Conservation (phyloP, 1,140 invertebrate species). For the Tyrophagus putrescentiae region DNA sequence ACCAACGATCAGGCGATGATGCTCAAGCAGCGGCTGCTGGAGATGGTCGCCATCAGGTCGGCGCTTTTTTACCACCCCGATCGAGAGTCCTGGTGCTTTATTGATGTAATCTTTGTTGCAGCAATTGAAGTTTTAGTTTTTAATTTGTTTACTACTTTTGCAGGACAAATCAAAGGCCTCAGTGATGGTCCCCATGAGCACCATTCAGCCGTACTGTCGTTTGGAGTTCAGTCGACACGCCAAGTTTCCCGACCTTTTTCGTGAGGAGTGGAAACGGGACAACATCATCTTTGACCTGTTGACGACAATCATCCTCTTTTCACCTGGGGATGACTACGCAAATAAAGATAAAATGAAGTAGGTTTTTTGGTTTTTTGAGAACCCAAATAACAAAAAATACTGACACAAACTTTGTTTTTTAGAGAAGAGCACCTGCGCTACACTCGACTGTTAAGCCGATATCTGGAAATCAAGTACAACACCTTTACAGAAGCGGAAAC, state of each 20-base stretch:
- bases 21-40: slow-evolving; percentile 69
- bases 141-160: slow-evolving; percentile 1
- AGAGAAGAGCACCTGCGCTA: not conserved
- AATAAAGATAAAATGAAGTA: too few species aligned
- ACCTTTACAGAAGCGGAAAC: not conserved
- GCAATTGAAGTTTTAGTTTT: not conserved
- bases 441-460: not conserved
- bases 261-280: slow-evolving; percentile 58
- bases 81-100: slow-evolving; percentile 50
- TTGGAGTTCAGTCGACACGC: slow-evolving; percentile 64
- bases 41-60: slow-evolving; percentile 79
- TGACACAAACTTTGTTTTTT: too few species aligned
- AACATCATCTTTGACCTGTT: slow-evolving; percentile 47
- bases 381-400: not conserved
- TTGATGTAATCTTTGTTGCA: not conserved
- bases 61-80: slow-evolving; percentile 72
- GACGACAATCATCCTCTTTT: slow-evolving; percentile 73
- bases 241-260: slow-evolving; percentile 61
- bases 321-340: slow-evolving; percentile 56
- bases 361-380: too few species aligned
- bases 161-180: not conserved
- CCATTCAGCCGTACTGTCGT: slow-evolving; percentile 68
- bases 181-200: slow-evolving; percentile 49
- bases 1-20: slow-evolving; percentile 80
- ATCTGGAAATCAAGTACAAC: not conserved